A percentile compares a stretch with the other conserved stretches of the same genome.
These are phyloP conservation scores for Oasisia sp. DNA, from an alignment of 2,888 invertebrate genomes.

Conservation along the genomic window DNA sequence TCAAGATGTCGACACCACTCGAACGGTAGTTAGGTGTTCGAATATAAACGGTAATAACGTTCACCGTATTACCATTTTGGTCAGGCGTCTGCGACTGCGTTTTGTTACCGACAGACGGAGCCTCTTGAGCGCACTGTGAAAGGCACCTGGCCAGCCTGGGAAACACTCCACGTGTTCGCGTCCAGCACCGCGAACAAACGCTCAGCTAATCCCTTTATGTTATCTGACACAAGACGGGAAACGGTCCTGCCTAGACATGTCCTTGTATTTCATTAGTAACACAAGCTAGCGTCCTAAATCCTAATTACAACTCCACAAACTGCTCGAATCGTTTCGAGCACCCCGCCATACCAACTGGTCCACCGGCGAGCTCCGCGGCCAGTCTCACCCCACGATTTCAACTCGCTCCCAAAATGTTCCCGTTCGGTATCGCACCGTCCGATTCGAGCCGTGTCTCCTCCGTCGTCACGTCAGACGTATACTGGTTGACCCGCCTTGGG, in stretches of 20 bases:
- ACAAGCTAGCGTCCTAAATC: not conserved
- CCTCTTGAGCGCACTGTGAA: not conserved
- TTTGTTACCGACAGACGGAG: conserved; percentile 5
- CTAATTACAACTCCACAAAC: not conserved
- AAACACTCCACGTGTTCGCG: not conserved
- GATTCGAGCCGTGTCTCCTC: not conserved
- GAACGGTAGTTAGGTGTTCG: not conserved
- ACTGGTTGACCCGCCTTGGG: not conserved
- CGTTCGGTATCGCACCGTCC: not conserved
- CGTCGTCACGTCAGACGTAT: conserved; percentile 10
- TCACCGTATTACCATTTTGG: not conserved
- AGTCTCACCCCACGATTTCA: not conserved
- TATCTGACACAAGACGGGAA: not conserved
- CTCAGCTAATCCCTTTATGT: not conserved
- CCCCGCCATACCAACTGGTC: not conserved
- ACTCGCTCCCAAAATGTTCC: not conserved
- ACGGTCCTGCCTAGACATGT: not conserved
- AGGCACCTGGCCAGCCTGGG: not conserved
- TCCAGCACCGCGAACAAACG: not conserved
- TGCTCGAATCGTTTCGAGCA: not conserved
- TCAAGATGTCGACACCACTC: not conserved
- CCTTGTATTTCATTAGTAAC: not conserved
- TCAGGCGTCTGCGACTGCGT: conserved; percentile 1
- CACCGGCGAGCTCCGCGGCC: no score
- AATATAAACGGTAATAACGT: not conserved